Evolutionary conservation across 64 coral and sea anemone genomes (phyloP).

Genomic region (Trachythela sp.): DNA sequence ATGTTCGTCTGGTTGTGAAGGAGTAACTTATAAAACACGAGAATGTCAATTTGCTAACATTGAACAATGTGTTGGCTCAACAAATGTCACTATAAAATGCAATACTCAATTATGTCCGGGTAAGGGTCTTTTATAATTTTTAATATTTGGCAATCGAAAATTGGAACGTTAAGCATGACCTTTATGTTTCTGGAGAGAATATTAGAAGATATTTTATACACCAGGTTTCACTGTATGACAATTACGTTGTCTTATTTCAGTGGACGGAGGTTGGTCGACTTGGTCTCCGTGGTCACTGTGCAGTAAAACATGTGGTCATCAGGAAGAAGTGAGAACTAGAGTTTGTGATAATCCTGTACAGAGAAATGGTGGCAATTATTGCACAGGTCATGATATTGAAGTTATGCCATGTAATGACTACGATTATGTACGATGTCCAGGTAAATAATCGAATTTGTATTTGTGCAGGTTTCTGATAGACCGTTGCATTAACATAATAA

Average conservation of each 20-base stretch:
- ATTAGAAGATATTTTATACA: too few relatives aligned
- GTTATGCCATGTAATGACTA: conserved; percentile 12
- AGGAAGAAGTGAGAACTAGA: conserved; percentile 20
- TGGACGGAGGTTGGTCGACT: conserved; percentile 34
- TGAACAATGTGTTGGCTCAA: not conserved
- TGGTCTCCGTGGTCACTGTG: conserved; percentile 31
- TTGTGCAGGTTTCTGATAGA: too few relatives aligned
- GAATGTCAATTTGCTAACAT: not conserved
- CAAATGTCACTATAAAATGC: not conserved
- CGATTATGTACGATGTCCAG: conserved; percentile 26
- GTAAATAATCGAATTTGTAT: not conserved
- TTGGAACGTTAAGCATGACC: too few relatives aligned
- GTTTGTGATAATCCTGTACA: conserved; percentile 31
- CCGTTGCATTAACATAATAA: too few relatives aligned
- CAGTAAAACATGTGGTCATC: conserved; percentile 30
- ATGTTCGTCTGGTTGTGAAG: not conserved
- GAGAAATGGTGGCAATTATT: conserved; percentile 30
- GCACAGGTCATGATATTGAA: conserved; percentile 19
- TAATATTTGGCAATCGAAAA: too few relatives aligned
- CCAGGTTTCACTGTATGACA: too few relatives aligned
- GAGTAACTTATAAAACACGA: not conserved
- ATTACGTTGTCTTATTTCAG: too few relatives aligned
- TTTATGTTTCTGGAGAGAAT: too few relatives aligned
- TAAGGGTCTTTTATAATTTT: not conserved
- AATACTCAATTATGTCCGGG: not conserved